A percentile compares a stretch with the other conserved stretches of the same genome.
Conservation (phyloP, 2,113 vertebrate species). For the Sander lucioperca region DNA sequence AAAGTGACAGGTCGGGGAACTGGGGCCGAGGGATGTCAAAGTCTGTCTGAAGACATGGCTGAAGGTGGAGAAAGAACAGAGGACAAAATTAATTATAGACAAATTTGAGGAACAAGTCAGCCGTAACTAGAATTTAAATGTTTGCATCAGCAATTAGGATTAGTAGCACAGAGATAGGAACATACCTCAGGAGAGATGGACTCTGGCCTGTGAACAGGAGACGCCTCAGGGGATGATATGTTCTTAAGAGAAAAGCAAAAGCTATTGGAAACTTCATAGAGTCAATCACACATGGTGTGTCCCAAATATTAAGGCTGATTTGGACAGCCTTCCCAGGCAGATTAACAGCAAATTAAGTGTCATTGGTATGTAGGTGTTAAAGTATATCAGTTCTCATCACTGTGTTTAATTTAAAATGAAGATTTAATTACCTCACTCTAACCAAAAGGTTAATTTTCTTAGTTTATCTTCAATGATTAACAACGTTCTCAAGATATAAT, state of each 20-base stretch:
- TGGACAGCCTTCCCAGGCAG: not conserved
- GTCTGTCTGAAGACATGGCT: conserved; percentile 92
- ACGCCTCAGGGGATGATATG: conserved; percentile 96
- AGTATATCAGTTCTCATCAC: not conserved
- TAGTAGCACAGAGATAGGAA: conserved; percentile 9
- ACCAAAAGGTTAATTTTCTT: not conserved
- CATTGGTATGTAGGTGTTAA: not conserved
- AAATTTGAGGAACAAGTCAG: not conserved
- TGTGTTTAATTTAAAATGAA: not conserved
- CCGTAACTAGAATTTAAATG: not conserved
- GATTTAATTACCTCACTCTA: not conserved
- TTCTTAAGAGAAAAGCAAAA: conserved; percentile 85
- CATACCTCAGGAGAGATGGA: conserved; percentile 96
- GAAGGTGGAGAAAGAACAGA: conserved; percentile 32
- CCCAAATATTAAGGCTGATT: not conserved
- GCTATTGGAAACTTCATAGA: conserved; percentile 7
- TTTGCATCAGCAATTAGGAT: not conserved
- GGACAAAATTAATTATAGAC: not conserved
- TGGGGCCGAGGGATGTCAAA: conserved; percentile 85
- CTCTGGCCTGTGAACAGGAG: conserved; percentile 92
- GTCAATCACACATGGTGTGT: not conserved
- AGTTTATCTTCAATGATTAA: not conserved
- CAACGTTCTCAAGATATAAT: not conserved
- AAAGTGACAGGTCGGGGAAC: conserved; percentile 88
- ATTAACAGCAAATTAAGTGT: not conserved